These are phyloP conservation scores for Coremacera marginata DNA, from an alignment of 2,888 invertebrate species.

Conservation along the genomic window DNA sequence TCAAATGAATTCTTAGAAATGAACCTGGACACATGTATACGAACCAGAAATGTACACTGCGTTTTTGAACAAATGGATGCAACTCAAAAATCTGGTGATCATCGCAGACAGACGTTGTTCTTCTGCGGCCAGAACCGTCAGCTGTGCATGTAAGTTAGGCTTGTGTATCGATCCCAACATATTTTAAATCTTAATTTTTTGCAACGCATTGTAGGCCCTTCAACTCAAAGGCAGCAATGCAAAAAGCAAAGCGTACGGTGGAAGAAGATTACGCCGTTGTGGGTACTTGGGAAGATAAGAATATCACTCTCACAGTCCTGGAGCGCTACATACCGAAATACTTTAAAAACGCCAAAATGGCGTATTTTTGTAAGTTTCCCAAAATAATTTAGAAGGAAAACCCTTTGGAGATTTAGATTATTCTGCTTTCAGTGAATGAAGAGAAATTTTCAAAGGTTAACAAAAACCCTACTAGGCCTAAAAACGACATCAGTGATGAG, in stretches of 20 bases:
- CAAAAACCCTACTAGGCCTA: constrained; percentile 75
- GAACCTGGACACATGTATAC: constrained; percentile 89
- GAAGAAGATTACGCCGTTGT: constrained; percentile 90
- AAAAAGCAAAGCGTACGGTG: constrained; percentile 86
- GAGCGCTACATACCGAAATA: constrained; percentile 87
- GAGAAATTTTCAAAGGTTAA: constrained; percentile 73
- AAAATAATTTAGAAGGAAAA: neutral
- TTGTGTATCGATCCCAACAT: neutral
- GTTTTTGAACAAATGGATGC: constrained; percentile 83
- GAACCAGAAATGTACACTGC: constrained; percentile 83
- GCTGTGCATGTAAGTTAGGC: constrained; percentile 79
- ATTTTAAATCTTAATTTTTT: neutral
- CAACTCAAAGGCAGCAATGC: constrained; percentile 83
- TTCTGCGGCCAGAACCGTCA: constrained; percentile 88
- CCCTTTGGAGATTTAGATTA: neutral
- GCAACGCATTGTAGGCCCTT: constrained; percentile 76
- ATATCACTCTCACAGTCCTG: constrained; percentile 84
- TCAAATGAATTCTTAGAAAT: constrained; percentile 80
- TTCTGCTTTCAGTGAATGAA: constrained; percentile 57
- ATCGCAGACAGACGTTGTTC: constrained; percentile 86
- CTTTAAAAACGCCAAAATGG: constrained; percentile 80
- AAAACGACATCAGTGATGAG: constrained; percentile 73
- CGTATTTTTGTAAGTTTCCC: constrained; percentile 80
- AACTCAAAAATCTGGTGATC: constrained; percentile 86
- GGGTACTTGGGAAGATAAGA: constrained; percentile 88